A percentile compares a stretch with the other conserved stretches of the same genome.
These are phyloP conservation scores for Ataeniobius toweri DNA, from an alignment of 2,797 vertebrate genomes.

Conservation along the genomic window DNA sequence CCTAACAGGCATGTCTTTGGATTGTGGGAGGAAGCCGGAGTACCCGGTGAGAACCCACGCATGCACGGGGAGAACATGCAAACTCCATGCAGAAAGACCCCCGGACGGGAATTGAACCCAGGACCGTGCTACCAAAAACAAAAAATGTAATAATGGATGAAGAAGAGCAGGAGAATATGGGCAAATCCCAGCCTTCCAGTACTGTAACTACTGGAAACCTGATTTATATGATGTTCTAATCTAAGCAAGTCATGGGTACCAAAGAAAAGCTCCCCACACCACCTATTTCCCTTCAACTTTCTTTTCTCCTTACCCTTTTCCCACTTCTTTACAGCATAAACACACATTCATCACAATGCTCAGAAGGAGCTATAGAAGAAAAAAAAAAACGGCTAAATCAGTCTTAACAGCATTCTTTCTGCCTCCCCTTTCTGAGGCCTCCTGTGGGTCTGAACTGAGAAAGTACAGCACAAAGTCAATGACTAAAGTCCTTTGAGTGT, in stretches of 20 bases:
- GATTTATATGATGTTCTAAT: conserved; percentile 76
- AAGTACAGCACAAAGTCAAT: conserved; percentile 64
- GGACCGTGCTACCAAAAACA: not conserved
- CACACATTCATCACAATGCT: conserved; percentile 69
- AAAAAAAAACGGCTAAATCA: conserved; percentile 74
- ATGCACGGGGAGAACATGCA: too few species aligned
- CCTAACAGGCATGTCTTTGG: too few species aligned
- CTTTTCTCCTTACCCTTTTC: conserved; percentile 33
- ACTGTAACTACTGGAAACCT: conserved; percentile 70
- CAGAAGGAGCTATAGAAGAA: conserved; percentile 55
- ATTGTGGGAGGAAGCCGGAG: too few species aligned
- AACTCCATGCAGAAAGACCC: too few species aligned
- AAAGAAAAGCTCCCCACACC: conserved; percentile 53
- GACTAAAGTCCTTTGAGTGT: conserved; percentile 72
- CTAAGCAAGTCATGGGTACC: conserved; percentile 43
- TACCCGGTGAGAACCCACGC: too few species aligned
- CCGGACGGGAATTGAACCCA: too few species aligned
- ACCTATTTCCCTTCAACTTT: conserved; percentile 18
- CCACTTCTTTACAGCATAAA: conserved; percentile 60
- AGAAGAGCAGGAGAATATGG: conserved; percentile 24
- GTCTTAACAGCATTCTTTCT: conserved; percentile 57
- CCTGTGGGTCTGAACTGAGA: conserved; percentile 63
- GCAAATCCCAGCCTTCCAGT: conserved; percentile 31
- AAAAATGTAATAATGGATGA: not conserved
- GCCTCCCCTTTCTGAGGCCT: conserved; percentile 55